phyloP scores from a whole-genome alignment of 2,797 vertebrate species.

The Peromyscus melanophrys region DNA sequence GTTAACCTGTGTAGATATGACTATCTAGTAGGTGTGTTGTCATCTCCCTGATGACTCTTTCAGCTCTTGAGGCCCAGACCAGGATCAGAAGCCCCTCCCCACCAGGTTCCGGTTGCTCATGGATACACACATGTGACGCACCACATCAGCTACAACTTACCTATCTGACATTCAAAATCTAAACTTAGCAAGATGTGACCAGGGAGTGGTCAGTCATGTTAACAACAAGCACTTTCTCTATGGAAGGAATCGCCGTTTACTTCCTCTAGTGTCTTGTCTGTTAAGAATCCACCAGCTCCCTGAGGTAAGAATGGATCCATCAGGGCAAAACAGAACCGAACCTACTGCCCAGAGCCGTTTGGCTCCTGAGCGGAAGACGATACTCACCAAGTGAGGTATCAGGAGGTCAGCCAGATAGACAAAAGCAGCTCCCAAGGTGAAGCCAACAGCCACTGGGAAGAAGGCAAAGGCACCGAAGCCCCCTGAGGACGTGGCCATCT shows the following conservation, averaged over 20 bases:
- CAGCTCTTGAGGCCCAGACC: background rate
- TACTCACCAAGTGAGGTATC: constrained; percentile 94
- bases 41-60: background rate
- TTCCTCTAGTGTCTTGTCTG: background rate
- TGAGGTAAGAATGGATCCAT: rapidly evolving
- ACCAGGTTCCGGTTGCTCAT: background rate
- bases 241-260: background rate
- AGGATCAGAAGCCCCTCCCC: background rate
- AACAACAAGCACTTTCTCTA: background rate
- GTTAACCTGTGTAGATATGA: rapidly evolving
- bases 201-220: background rate
- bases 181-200: background rate
- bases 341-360: background rate
- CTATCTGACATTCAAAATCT: constrained; percentile 40
- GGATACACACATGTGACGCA: background rate
- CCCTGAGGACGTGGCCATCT: constrained; percentile 95
- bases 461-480: constrained; percentile 95
- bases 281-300: background rate
- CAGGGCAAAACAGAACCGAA: no score
- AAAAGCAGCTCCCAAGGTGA: constrained; percentile 95
- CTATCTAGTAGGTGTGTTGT: rapidly evolving
- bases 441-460: constrained; percentile 95
- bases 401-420: constrained; percentile 94
- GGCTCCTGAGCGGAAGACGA: rapidly evolving
- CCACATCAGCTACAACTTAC: background rate